phyloP scores from a whole-genome alignment of 2,888 invertebrate species.

The Xanthia icteritia region DNA sequence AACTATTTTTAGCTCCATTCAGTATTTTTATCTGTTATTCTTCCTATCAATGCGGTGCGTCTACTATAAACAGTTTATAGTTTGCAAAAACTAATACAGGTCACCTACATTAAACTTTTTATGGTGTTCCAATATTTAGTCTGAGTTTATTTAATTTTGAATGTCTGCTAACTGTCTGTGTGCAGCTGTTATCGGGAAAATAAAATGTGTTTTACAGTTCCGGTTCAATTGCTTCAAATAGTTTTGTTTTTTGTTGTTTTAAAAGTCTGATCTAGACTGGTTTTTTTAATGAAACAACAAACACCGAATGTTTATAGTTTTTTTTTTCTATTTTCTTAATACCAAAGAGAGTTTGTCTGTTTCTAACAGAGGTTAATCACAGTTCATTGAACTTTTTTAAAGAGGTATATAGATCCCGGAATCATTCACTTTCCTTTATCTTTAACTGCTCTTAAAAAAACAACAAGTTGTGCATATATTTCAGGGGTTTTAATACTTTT shows the following conservation, averaged over 20 bases:
- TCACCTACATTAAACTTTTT: conserved; percentile 23
- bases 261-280: conserved; percentile 13
- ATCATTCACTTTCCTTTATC: not conserved
- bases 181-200: conserved; percentile 1
- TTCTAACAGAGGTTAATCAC: not conserved
- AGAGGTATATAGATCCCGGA: not conserved
- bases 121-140: conserved; percentile 25
- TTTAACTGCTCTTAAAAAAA: not conserved
- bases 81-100: conserved; percentile 47
- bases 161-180: conserved; percentile 43
- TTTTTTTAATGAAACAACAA: conserved; percentile 12
- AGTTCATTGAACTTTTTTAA: conserved; percentile 7
- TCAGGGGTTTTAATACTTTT: not conserved
- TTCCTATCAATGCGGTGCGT: not conserved
- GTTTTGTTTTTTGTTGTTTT: conserved; percentile 6
- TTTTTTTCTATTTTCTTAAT: not conserved
- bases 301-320: not conserved
- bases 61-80: conserved; percentile 23
- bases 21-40: conserved; percentile 40
- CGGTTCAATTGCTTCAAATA: conserved; percentile 37
- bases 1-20: conserved; percentile 24
- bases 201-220: conserved; percentile 38
- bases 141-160: conserved; percentile 41
- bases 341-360: not conserved
- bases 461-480: not conserved